Conservation (phyloP, 2,113 vertebrate species). For the Larimichthys crocea region DNA sequence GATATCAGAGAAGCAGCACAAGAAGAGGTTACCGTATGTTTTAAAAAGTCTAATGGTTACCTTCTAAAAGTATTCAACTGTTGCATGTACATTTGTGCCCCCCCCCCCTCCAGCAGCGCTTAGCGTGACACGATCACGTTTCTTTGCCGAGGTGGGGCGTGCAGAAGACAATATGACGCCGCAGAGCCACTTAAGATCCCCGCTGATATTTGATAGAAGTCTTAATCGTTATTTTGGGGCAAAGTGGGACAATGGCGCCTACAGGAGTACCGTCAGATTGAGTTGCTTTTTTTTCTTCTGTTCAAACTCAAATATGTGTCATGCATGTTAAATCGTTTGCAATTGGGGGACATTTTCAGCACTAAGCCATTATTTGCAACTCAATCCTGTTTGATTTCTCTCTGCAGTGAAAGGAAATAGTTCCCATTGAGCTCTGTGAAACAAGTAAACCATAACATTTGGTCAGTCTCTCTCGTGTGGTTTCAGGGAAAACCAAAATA, state of each 20-base stretch:
- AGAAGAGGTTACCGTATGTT: constrained; percentile 52
- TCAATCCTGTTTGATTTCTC: constrained; percentile 73
- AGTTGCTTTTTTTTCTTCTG: constrained; percentile 34
- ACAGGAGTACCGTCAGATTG: constrained; percentile 43
- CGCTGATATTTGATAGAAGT: constrained; percentile 77
- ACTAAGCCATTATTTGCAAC: constrained; percentile 74
- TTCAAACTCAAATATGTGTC: constrained; percentile 45
- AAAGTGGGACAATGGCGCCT: constrained; percentile 75
- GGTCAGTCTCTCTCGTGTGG: constrained; percentile 72
- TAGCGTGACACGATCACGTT: constrained; percentile 66
- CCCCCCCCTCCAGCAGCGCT: background rate
- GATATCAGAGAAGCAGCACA: constrained; percentile 9
- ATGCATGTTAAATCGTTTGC: constrained; percentile 62
- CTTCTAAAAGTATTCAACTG: constrained; percentile 52
- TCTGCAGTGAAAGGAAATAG: constrained; percentile 65
- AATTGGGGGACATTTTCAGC: constrained; percentile 67
- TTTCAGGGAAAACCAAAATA: constrained; percentile 73
- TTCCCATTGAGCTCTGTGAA: constrained; percentile 73
- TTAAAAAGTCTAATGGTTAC: constrained; percentile 79
- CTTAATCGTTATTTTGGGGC: constrained; percentile 80
- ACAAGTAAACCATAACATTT: constrained; percentile 79
- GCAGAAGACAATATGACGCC: constrained; percentile 65
- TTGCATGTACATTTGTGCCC: background rate
- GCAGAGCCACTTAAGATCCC: constrained; percentile 70
- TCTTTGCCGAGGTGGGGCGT: constrained; percentile 52